phyloP scores from a whole-genome alignment of 92 coral and sea anemone genomes.

The Virgularia gustaviana region DNA sequence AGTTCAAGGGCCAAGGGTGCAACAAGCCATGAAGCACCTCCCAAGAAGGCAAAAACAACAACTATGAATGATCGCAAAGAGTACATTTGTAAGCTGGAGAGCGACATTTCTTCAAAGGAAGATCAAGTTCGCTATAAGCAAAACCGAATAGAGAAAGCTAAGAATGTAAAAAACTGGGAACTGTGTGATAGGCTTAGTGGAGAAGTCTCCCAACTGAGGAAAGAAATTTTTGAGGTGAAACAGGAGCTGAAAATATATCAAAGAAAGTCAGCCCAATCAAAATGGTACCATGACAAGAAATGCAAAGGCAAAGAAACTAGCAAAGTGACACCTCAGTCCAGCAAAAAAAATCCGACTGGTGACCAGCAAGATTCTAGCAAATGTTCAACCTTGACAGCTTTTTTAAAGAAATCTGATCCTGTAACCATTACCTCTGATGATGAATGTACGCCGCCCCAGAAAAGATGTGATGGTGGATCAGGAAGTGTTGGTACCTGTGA shows the following conservation, averaged over 20 bases:
- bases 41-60: background rate
- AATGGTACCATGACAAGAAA: slow-evolving; percentile 7
- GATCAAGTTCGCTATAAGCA: slow-evolving; percentile 1
- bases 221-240: background rate
- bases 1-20: background rate
- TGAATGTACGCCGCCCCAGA: background rate
- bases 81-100: background rate
- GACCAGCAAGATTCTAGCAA: background rate
- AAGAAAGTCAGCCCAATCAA: slow-evolving; percentile 2
- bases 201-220: background rate
- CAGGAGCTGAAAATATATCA: slow-evolving; percentile 9
- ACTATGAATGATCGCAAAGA: background rate
- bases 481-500: background rate
- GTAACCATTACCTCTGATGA: background rate
- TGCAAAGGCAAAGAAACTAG: background rate
- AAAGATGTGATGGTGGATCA: background rate
- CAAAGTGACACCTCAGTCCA: background rate
- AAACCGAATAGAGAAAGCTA: slow-evolving; percentile 10
- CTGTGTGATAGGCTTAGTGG: slow-evolving; percentile 17
- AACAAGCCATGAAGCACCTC: background rate
- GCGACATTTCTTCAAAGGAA: background rate
- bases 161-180: slow-evolving; percentile 17
- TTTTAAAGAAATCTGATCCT: background rate
- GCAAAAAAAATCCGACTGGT: background rate
- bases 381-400: slow-evolving; percentile 2